Conservation (phyloP, 2,797 vertebrate species). For the Typhlichthys eigenmanni region DNA sequence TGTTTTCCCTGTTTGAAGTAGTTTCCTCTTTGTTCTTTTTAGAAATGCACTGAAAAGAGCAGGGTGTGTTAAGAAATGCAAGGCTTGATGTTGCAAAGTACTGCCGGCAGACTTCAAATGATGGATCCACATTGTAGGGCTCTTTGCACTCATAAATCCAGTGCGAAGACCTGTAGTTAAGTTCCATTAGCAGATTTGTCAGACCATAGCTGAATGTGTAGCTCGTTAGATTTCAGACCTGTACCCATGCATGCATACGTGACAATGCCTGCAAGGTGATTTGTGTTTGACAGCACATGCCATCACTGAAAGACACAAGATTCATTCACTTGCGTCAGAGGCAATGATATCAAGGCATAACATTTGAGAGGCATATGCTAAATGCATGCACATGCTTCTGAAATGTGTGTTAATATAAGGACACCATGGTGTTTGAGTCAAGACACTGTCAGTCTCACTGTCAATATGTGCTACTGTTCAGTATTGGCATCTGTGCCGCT, state of each 20-base stretch:
- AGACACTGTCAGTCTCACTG: too few species aligned
- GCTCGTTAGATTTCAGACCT: neutral
- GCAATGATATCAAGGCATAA: neutral
- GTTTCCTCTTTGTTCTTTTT: conserved; percentile 45
- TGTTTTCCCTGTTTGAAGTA: conserved; percentile 53
- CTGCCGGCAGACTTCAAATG: conserved; percentile 41
- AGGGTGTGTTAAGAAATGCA: conserved; percentile 41
- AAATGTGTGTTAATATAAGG: conserved; percentile 7
- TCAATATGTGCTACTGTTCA: neutral
- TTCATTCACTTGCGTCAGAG: neutral
- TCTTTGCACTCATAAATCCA: conserved; percentile 32
- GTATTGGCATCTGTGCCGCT: neutral
- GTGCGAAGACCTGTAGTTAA: conserved; percentile 31
- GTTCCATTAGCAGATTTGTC: conserved; percentile 43
- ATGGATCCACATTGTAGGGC: conserved; percentile 38
- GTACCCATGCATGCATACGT: conserved; percentile 9
- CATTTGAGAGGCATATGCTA: neutral
- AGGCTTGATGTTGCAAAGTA: conserved; percentile 6
- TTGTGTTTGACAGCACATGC: neutral
- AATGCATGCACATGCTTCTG: conserved; percentile 1
- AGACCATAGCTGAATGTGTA: conserved; percentile 4
- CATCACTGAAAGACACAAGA: conserved; percentile 21
- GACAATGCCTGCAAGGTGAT: conserved; percentile 7
- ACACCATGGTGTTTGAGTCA: too few species aligned
- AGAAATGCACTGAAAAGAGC: conserved; percentile 34